Evolutionary conservation across 2,888 invertebrate genomes (phyloP), one percentile per base, ranked within the genome.

Genomic region (Apodemia hepburni): DNA sequence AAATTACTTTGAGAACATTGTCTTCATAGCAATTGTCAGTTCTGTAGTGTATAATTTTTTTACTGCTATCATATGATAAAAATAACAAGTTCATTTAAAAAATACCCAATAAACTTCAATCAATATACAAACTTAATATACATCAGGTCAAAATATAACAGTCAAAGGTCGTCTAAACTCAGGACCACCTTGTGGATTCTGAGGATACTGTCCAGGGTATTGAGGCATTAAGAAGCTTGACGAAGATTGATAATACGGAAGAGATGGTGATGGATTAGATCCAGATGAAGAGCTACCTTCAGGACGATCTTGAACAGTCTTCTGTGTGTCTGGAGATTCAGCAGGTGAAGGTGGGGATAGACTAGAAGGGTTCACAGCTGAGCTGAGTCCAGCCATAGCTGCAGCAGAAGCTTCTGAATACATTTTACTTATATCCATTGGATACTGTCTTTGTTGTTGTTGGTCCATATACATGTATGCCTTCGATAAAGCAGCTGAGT

Each of bases 121-220:
- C 38, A 38, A 12, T 12, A 12, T 45, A 29, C 7, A 18, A 3
- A 35, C 3, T 47, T 67, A 69, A 71, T 83, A 87, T 49, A 73
- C 77, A 77, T 95, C 95, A 92, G 95, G 95, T 96, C 96, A 96
- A 93, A 96, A 96, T 93, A 96, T 95, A 73, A 96, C 96, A 60
- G 96, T 95, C 18, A 96, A 84, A 1, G 96, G 96, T 78, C 96
- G 92, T 73, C 96, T 88, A 80, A 95, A 95, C 80, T 96, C 96
- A 58, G 93, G 90, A 38, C 94, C 94, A 6, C 92, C 89, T 77
- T 94, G 93, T 0, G 93, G 79, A 4, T 91, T 78, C 61, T 93
- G 91, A 0, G 93, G 88, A 65, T 94, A 94, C 71, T 92, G 92
- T 0, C 92, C 92, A 0, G 94, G 92, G 73, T 95, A 95, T 72